Percentiles rank a stretch among this genome's conserved stretches.
Evolutionary conservation across 2,797 vertebrate species (phyloP).

Genomic region (Chiroxiphia lanceolata): DNA sequence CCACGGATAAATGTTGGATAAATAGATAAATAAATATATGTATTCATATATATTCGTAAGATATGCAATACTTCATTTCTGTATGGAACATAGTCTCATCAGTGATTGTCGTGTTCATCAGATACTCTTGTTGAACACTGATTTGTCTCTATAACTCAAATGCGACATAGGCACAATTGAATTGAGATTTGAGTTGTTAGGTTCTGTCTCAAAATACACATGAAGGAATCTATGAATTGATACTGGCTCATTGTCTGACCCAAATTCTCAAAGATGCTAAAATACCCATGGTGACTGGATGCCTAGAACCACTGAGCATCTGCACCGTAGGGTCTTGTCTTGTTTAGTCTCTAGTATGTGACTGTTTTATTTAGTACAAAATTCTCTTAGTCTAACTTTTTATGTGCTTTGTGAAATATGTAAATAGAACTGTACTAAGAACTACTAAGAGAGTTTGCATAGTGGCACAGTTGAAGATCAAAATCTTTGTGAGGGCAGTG

Average conservation of each 20-base stretch:
- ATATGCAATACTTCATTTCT: neutral
- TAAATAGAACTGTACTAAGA: neutral
- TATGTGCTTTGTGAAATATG: neutral
- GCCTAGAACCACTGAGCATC: neutral
- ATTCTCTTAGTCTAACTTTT: neutral
- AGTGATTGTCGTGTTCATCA: neutral
- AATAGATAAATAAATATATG: neutral
- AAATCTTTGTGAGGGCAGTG: neutral
- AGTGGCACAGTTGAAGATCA: neutral
- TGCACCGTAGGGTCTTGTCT: neutral
- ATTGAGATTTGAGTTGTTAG: neutral
- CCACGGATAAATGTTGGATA: neutral
- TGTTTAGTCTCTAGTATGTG: neutral
- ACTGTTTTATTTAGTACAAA: neutral
- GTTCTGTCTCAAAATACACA: neutral
- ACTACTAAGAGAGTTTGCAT: neutral
- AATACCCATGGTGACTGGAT: neutral
- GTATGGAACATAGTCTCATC: neutral
- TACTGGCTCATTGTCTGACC: neutral
- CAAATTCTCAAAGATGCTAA: neutral
- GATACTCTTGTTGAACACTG: neutral
- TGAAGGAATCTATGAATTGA: neutral
- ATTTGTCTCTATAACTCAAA: neutral
- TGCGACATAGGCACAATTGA: neutral
- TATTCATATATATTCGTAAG: neutral